These are phyloP conservation scores for Drosophila repleta DNA, from an alignment of 1,140 invertebrate species.

Conservation along the genomic window DNA sequence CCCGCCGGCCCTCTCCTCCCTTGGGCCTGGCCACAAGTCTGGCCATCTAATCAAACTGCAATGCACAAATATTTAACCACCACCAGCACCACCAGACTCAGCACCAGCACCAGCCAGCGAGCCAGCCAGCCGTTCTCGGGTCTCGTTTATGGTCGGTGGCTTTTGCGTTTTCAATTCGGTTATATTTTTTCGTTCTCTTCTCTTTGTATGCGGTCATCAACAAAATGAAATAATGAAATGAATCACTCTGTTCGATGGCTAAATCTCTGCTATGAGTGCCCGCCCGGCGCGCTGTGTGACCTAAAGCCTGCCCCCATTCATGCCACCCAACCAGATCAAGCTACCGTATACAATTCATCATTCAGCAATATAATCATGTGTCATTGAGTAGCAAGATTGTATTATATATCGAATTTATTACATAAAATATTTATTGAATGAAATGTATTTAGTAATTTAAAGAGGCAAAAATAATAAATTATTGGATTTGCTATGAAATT, in stretches of 20 bases:
- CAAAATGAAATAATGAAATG: conserved; percentile 4
- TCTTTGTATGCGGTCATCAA: background rate
- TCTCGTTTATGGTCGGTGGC: conserved; percentile 19
- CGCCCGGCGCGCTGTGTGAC: background rate
- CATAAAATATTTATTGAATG: no score
- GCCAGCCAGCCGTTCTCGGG: conserved; percentile 2
- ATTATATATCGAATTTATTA: no score
- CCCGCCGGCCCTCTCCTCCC: background rate
- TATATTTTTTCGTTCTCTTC: background rate
- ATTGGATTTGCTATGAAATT: no score
- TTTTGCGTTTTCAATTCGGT: conserved; percentile 28
- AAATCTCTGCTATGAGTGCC: background rate
- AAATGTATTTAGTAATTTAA: no score
- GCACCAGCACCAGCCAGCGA: conserved; percentile 1
- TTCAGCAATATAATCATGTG: background rate
- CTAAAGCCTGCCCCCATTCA: background rate
- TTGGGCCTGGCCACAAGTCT: background rate
- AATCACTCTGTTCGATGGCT: conserved; percentile 2
- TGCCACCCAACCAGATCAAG: background rate
- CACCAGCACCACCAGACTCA: conserved; percentile 11
- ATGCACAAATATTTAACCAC: conserved; percentile 15
- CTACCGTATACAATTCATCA: background rate
- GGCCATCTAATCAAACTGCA: conserved; percentile 33
- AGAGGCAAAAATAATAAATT: no score
- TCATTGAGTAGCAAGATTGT: no score